These are phyloP conservation scores for Nothoprocta perdicaria DNA, from an alignment of 2,113 vertebrate genomes.

Conservation along the genomic window DNA sequence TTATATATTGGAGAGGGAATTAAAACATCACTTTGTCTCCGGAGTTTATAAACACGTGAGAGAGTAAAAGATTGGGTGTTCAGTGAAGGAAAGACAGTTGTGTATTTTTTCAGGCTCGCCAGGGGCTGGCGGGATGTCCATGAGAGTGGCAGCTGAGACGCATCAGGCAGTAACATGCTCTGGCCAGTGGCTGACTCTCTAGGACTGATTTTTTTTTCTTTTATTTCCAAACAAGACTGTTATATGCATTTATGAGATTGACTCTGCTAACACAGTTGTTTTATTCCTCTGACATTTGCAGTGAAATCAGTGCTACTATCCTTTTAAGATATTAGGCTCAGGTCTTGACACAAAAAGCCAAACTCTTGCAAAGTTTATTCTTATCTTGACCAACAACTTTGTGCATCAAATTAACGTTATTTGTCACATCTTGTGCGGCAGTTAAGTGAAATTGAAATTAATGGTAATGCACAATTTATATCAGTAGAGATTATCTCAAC, in stretches of 20 bases:
- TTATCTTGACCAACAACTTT: neutral
- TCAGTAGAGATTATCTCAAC: neutral
- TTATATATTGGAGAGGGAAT: slow-evolving; percentile 80
- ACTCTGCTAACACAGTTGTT: neutral
- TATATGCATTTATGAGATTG: slow-evolving; percentile 34
- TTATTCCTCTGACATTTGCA: slow-evolving; percentile 25
- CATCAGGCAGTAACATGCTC: slow-evolving; percentile 66
- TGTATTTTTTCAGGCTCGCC: slow-evolving; percentile 82
- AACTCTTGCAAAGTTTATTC: neutral
- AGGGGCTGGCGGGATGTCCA: slow-evolving; percentile 71
- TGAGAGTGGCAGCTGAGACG: slow-evolving; percentile 77
- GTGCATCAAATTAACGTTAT: neutral
- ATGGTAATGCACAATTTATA: neutral
- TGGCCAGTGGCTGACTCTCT: slow-evolving; percentile 51
- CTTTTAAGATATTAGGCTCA: neutral
- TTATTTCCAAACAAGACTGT: slow-evolving; percentile 66
- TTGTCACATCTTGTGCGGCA: neutral
- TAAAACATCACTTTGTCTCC: slow-evolving; percentile 80
- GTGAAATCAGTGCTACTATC: neutral
- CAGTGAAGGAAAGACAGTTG: slow-evolving; percentile 80
- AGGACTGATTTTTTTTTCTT: slow-evolving; percentile 50
- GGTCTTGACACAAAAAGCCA: neutral
- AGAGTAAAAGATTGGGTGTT: slow-evolving; percentile 81
- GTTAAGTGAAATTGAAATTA: neutral
- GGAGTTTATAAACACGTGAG: slow-evolving; percentile 80